phyloP scores from a whole-genome alignment of 1,140 invertebrate genomes.

The Cydia fagiglandana region DNA sequence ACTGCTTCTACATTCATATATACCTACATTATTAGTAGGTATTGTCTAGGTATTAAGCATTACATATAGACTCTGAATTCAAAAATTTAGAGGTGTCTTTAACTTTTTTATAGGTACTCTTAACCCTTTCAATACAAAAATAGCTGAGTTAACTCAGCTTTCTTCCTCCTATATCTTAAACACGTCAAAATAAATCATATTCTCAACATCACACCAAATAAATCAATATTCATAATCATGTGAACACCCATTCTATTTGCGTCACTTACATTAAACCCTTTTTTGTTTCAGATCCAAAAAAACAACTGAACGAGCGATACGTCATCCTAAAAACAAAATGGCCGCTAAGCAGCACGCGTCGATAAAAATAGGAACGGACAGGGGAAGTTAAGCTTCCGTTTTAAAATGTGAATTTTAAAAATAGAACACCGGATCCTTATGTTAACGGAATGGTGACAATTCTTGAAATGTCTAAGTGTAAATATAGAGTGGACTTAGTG shows the following conservation, averaged over 20 bases:
- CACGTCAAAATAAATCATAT: neutral
- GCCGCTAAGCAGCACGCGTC: conserved; percentile 44
- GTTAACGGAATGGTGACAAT: conserved; percentile 45
- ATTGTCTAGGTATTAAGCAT: too few relatives aligned
- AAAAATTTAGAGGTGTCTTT: too few relatives aligned
- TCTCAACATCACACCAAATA: neutral
- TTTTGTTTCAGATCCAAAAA: conserved; percentile 36
- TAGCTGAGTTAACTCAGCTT: neutral
- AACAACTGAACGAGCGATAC: conserved; percentile 18
- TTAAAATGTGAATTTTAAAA: conserved; percentile 40
- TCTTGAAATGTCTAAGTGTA: conserved; percentile 55
- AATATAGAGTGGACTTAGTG: conserved; percentile 57
- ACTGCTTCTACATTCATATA: too few relatives aligned
- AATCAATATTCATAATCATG: conserved; percentile 8
- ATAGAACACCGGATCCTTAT: conserved; percentile 47
- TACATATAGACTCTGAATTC: too few relatives aligned
- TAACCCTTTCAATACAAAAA: too few relatives aligned
- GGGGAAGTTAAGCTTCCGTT: conserved; percentile 52
- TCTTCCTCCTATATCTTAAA: neutral
- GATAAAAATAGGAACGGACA: conserved; percentile 51
- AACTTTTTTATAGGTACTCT: too few relatives aligned
- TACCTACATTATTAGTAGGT: too few relatives aligned
- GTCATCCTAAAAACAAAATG: conserved; percentile 50
- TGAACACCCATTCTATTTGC: neutral
- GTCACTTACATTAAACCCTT: neutral